Evolutionary conservation across 2,113 vertebrate genomes (phyloP), one percentile per base, ranked within the genome.

Genomic region (Thamnophis sirtalis): DNA sequence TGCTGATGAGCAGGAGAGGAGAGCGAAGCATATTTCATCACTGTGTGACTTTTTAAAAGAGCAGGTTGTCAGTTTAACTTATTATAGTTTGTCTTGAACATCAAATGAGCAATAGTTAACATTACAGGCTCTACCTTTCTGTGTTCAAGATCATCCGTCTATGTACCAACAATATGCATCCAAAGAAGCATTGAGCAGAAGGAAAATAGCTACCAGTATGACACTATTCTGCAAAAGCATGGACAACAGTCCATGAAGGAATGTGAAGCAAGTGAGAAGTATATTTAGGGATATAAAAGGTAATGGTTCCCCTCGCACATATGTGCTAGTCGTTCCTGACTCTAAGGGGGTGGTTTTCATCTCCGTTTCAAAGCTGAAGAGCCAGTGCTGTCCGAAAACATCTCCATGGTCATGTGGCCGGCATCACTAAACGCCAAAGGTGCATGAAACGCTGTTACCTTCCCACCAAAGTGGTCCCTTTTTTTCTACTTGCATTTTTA

Each of bases 71-170:
- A 92, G 24, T 51, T 84, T 92, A 92, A 92, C 91, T 85, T 92
- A 92, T 60, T 92, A 51, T 73, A 85, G 91, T 92, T 89, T 92
- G 73, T 92, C 91, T 89, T 80, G 3, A 63, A 33, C 87, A 89
- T 92, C 91, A 92, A 43, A 85, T 85, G 91, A 92, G 91, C 91
- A 89, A 92, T 92, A 85, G 91, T 89, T 92, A 92, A 92, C 91
- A 89, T 60, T 85, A 89, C 73, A 43, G 28, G 87, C 87, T 84
- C 43, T 80, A 33, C 68, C 68, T 33, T n/a, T 60, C 48, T 51
- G 28, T 50, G 43, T 60, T 73, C n/a, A 9, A 50, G 73, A 58
- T 38, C 68, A 58, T 51, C 91, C n/a, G 1, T 84, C 73, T 56
- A 48, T 19, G 53, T 26, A 53, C 9, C 17, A 9, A 38, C 28